Base-by-base conservation (phyloP, 1,140 invertebrate genomes). In the Drosophila kikkawai region DNA sequence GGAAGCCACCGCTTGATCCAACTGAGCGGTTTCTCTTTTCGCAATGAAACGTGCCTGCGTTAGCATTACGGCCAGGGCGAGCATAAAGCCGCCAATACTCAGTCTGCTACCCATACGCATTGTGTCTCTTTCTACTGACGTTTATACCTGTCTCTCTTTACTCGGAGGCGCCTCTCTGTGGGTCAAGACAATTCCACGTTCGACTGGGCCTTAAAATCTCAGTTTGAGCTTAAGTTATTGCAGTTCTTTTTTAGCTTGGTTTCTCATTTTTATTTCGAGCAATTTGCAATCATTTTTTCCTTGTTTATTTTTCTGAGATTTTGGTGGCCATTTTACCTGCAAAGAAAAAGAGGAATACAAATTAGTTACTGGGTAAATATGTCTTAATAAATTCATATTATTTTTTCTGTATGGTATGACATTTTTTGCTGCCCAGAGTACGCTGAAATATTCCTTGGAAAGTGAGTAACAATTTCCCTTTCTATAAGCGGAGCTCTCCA, bases 21-120 rank as follows among this genome's bases (percentile, higher is more conserved):
- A 44, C 53, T 45, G 64, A 22, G 32, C 34, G 45, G 82, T 90
- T 91, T 91, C 85, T 90, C 86, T 90, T 90, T 90, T 90, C 34
- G 75, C 75, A 82, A 90, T 80, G 56, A 82, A 85, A 90, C 85
- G 86, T 85, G 85, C 71, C 67, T 71, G 79, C 32, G 85, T 57
- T 65, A 64, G 22, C 55, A 73, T 84, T 48, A 65, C 55, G 34
- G 53, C 60, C 75, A 88, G 65, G 61, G 67, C 37, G 45, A 84
- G 51, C 71, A 80, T 11, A 19, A 79, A 68, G 56, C 75, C 69
- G 44, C 58, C 71, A 56, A 56, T 11, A 39, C 50, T 53, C 26
- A 79, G 73, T 37, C 74, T 47, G 29, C 67, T 63, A 64, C 6
- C 71, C 61, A 70, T 44, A 57, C 76, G 80, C 83, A 87, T 87